These are phyloP conservation scores for Vesta saturnalis DNA, from an alignment of 2,888 invertebrate genomes.

Conservation along the genomic window DNA sequence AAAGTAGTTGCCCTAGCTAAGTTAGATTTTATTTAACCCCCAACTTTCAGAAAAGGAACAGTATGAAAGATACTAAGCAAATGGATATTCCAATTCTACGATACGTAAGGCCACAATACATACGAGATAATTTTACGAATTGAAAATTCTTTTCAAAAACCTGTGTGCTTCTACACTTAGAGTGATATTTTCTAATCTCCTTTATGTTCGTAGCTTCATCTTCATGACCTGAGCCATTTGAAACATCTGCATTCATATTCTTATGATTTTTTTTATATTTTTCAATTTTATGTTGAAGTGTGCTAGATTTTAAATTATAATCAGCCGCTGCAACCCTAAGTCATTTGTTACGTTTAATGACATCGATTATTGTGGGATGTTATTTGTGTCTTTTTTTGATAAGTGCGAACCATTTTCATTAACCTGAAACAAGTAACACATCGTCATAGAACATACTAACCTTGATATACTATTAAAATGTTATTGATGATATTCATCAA, in stretches of 20 bases:
- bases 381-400: constrained; percentile 2
- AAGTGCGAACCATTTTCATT: too few species aligned
- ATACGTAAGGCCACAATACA: too few species aligned
- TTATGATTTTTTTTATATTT: background rate
- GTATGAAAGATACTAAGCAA: background rate
- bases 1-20: constrained; percentile 14
- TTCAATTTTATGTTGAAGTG: too few species aligned
- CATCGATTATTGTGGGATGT: too few species aligned
- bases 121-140: constrained; percentile 12
- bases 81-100: background rate
- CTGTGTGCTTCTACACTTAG: too few species aligned
- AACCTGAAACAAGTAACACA: too few species aligned
- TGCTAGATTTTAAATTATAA: constrained; percentile 4
- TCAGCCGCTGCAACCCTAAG: constrained; percentile 5
- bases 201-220: background rate
- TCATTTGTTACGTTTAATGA: too few species aligned
- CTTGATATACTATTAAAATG: background rate
- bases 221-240: constrained; percentile 5
- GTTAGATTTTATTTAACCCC: background rate
- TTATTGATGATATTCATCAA: background rate
- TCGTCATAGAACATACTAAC: constrained; percentile 10
- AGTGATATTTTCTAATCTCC: constrained; percentile 15
- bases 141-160: constrained; percentile 8
- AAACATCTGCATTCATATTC: background rate
- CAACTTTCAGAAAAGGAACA: too few species aligned